Evolutionary conservation across 2,888 invertebrate species (phyloP), one percentile per base, ranked within the genome.

Genomic region (Stegana nigrithorax): DNA sequence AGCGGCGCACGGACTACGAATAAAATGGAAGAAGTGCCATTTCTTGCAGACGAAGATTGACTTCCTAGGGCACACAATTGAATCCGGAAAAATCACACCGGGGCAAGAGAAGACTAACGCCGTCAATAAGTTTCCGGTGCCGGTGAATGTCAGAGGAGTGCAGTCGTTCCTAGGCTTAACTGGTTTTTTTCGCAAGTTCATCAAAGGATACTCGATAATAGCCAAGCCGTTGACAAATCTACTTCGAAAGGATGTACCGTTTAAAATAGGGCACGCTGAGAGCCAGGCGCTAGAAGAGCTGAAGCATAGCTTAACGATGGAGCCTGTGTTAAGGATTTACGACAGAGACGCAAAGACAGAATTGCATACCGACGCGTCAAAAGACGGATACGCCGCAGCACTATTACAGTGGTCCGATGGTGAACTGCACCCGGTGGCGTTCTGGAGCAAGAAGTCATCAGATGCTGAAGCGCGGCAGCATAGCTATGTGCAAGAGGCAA

Each of bases 401-500:
- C 19, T 68, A n/a, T n/a, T 66, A 12, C 68, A 70, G 53, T 39
- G 29, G 53, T 51, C 50, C 23, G 59, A 59, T 4, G 57, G 25
- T 7, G 10, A 60, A 42, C n/a, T 58, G 2, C 57, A 62, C 17
- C 57, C 59, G 10, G 47, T 62, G 5, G 36, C 14, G 23, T 62
- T 10, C 10, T 61, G 61, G 45, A 55, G 47, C 44, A 61, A 61
- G 25, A 56, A 44, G 17, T 23, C 59, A 12, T n/a, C 51, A 2
- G 4, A 55, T 1, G 17, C 19, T 2, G 62, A 47, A 47, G 17
- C 29, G 6, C 47, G 42, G 29, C 10, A 39, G 10, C 62, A 62
- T n/a, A 58, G 62, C 70, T 73, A 73, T 17, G 69, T 70, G 44
- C 44, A 75, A 12, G 74, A 75, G 55, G 70, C 64, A 19, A 61